Base-by-base conservation (phyloP, 1,140 invertebrate species). In the Hormaphis cornu region DNA sequence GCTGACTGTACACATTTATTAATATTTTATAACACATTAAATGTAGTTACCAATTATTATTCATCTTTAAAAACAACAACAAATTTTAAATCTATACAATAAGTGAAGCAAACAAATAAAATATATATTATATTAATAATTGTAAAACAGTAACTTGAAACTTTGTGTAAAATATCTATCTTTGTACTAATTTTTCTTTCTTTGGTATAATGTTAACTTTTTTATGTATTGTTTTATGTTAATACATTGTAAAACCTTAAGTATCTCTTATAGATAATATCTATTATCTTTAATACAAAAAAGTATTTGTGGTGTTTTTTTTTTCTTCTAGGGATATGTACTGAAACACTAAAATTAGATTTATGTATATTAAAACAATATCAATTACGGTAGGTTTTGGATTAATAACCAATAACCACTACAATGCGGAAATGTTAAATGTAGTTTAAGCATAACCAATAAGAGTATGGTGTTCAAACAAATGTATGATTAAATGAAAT, bases 401-500 rank as follows among this genome's bases (percentile, higher is more conserved):
- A 56, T 56, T 56, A 56, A 16, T 37, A 54, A 54, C n/a, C 20
- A 56, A 16, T 37, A 54, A 54, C n/a, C 20, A 56, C 28, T 14
- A 1, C 0, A 56, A 56, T 37, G 54, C 6, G 20, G 22, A 35
- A 56, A 37, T 35, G 18, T 37, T 28, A 30, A 10, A 54, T 33
- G 3, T 54, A 33, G 26, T 53, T 54, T 37, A 37, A 37, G 33
- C 18, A 56, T 56, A 37, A 37, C 12, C 20, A 22, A 56, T n/a
- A n/a, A n/a, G 35, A 37, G 24, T 56, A 56, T 24, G 35, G 33
- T 56, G 20, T 37, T 56, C 18, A 37, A 56, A 56, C 6, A 35
- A 28, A 24, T 37, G 33, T 20, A 56, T 56, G 54, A 56, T 56
- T 56, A 33, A 37, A 56, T 37, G 24, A 56, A 56, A 56, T 56